A percentile compares a stretch with the other conserved stretches of the same genome.
Evolutionary conservation across 2,888 invertebrate species (phyloP).

Genomic region (Apoda limacodes): DNA sequence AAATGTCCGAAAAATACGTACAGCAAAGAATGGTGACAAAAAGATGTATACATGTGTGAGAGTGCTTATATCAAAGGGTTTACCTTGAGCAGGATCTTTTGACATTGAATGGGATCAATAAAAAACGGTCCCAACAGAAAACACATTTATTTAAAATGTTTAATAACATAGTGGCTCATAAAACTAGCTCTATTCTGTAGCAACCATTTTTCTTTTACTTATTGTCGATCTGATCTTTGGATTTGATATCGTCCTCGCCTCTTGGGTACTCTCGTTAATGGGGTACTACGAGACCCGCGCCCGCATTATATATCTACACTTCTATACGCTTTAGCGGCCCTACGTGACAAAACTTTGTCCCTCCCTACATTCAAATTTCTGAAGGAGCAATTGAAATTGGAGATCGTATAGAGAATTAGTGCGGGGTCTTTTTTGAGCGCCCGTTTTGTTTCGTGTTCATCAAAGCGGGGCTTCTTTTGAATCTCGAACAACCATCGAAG

Average conservation of each 20-base stretch:
- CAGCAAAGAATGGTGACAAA: conserved; percentile 41
- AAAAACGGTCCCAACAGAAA: conserved; percentile 48
- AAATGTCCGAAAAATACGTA: conserved; percentile 48
- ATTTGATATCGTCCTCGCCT: conserved; percentile 55
- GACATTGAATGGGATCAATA: conserved; percentile 44
- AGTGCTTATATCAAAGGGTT: conserved; percentile 55
- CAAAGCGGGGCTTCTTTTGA: conserved; percentile 67
- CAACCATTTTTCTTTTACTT: conserved; percentile 42
- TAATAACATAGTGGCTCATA: conserved; percentile 62
- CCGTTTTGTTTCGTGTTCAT: conserved; percentile 62
- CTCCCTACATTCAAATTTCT: conserved; percentile 69
- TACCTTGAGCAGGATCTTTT: conserved; percentile 39
- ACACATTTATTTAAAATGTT: conserved; percentile 59
- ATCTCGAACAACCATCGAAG: conserved; percentile 63
- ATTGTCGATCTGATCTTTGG: conserved; percentile 62
- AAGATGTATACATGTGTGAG: conserved; percentile 43
- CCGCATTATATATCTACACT: conserved; percentile 62
- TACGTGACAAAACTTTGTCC: conserved; percentile 69
- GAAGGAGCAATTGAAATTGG: conserved; percentile 71
- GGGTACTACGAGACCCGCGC: conserved; percentile 58
- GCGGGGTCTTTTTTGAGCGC: conserved; percentile 61
- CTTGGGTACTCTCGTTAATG: conserved; percentile 63
- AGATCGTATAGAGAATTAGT: conserved; percentile 70
- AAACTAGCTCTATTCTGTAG: conserved; percentile 41
- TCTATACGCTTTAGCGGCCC: conserved; percentile 53